Percentiles rank a stretch among this genome's conserved stretches.
Conservation (phyloP, 2,113 vertebrate genomes). For the Natator depressus region DNA sequence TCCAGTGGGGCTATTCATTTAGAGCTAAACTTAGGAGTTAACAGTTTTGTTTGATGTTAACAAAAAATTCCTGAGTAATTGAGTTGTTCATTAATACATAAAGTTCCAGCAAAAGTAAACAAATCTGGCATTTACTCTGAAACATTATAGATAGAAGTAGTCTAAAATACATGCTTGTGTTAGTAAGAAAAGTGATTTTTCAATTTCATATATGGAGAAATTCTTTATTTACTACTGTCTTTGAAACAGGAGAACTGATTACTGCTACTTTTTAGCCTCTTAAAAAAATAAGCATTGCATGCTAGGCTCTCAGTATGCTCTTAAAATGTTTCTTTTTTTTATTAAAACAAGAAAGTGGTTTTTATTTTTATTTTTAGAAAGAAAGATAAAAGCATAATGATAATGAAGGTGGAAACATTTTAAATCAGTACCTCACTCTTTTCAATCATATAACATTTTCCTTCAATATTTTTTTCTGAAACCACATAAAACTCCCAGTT, state of each 20-base stretch:
- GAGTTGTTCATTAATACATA: neutral
- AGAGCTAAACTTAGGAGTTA: neutral
- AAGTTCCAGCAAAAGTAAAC: neutral
- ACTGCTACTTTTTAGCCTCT: neutral
- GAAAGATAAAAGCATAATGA: neutral
- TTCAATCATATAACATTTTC: slow-evolving; percentile 8
- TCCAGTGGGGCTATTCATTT: neutral
- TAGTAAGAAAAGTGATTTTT: neutral
- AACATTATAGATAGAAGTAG: neutral
- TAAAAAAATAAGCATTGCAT: neutral
- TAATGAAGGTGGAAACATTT: slow-evolving; percentile 2
- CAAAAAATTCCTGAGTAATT: neutral
- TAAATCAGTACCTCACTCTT: neutral
- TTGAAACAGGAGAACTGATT: neutral
- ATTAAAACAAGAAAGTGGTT: neutral
- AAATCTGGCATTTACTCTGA: neutral
- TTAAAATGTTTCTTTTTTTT: slow-evolving; percentile 19
- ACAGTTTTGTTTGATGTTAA: neutral
- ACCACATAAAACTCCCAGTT: slow-evolving; percentile 18
- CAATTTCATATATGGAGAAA: slow-evolving; percentile 6
- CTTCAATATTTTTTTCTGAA: slow-evolving; percentile 54
- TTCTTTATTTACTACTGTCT: neutral
- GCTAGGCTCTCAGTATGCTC: slow-evolving; percentile 2
- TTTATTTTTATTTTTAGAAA: neutral
- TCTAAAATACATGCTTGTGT: neutral